Conservation (phyloP, 2,888 invertebrate species). For the Athalia rosae region DNA sequence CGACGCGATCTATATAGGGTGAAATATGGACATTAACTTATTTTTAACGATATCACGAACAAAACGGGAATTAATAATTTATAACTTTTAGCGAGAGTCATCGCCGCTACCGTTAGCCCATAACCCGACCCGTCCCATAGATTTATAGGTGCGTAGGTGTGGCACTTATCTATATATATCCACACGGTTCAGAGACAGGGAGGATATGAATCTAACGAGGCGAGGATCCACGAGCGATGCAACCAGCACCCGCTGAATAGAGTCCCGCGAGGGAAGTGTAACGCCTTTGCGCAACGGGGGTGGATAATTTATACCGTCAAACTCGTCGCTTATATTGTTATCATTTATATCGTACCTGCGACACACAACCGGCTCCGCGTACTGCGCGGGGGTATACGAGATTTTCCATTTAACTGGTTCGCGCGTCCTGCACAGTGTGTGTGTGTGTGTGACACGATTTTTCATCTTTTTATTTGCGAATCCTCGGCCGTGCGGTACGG, state of each 20-base stretch:
- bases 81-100: slow-evolving; percentile 56
- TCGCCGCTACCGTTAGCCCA: slow-evolving; percentile 56
- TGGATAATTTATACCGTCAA: slow-evolving; percentile 62
- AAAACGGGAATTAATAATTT: slow-evolving; percentile 69
- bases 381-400: too few relatives aligned
- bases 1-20: not conserved
- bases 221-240: not conserved
- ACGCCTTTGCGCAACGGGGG: slow-evolving; percentile 60
- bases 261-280: slow-evolving; percentile 59
- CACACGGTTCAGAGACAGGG: not conserved
- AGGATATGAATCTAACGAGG: slow-evolving; percentile 23
- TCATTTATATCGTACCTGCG: slow-evolving; percentile 4
- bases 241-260: not conserved
- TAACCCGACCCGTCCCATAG: slow-evolving; percentile 55
- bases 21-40: slow-evolving; percentile 53
- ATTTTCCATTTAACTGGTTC: too few relatives aligned
- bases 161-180: too few relatives aligned
- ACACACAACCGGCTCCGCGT: too few relatives aligned
- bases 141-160: not conserved
- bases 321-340: slow-evolving; percentile 41
- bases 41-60: slow-evolving; percentile 62
- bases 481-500: too few relatives aligned
- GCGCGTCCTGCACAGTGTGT: too few relatives aligned
- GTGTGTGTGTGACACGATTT: too few relatives aligned
- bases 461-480: too few relatives aligned